A percentile compares a stretch with the other conserved stretches of the same genome.
phyloP scores from a whole-genome alignment of 2,888 invertebrate species.

The Nesidiocoris tenuis region DNA sequence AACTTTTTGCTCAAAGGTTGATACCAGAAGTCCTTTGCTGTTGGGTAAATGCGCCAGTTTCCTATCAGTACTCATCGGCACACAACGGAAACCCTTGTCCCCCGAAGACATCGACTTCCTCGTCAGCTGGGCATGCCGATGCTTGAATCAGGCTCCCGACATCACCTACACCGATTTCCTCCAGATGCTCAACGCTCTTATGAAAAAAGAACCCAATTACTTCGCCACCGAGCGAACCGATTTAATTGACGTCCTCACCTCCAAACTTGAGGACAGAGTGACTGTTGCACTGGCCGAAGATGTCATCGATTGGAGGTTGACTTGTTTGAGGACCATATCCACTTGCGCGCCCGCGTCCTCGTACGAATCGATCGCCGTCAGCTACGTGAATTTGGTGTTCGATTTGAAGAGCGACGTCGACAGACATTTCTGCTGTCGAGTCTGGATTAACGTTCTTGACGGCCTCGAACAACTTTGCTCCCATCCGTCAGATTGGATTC shows the following conservation, averaged over 20 bases:
- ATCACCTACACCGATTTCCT: constrained; percentile 54
- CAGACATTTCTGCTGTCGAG: constrained; percentile 5
- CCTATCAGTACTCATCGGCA: constrained; percentile 3
- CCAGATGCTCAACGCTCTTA: constrained; percentile 54
- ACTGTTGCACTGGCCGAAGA: constrained; percentile 43
- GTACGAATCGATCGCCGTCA: constrained; percentile 10
- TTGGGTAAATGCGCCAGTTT: constrained; percentile 30
- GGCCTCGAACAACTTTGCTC: constrained; percentile 18
- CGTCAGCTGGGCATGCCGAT: constrained; percentile 11
- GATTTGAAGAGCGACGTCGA: background rate
- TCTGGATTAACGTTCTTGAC: constrained; percentile 26
- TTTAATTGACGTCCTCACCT: constrained; percentile 7
- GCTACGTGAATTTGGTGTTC: constrained; percentile 16
- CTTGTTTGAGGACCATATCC: constrained; percentile 44
- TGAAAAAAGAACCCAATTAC: constrained; percentile 50
- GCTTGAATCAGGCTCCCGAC: constrained; percentile 50
- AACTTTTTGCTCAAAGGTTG: constrained; percentile 1
- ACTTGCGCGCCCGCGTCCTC: background rate
- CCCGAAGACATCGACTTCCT: constrained; percentile 10
- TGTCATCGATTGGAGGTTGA: constrained; percentile 41
- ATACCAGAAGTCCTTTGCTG: constrained; percentile 10
- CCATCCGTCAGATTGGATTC: constrained; percentile 15
- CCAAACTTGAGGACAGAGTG: constrained; percentile 41
- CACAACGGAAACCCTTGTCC: constrained; percentile 9
- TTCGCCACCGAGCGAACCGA: constrained; percentile 19